phyloP scores from a whole-genome alignment of 2,888 invertebrate species.

The Volucella inflata region DNA sequence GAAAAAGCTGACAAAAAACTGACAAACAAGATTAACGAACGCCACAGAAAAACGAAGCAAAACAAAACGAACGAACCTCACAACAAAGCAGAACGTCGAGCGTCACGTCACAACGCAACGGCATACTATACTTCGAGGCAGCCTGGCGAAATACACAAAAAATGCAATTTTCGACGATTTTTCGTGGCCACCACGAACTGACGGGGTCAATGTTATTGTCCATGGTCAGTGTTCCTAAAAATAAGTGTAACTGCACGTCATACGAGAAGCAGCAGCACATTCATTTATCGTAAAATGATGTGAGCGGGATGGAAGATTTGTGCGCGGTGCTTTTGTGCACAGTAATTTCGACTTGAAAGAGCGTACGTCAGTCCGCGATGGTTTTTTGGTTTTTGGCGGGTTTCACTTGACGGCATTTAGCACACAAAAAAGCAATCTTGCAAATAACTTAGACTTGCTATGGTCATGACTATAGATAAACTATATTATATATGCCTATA shows the following conservation, averaged over 20 bases:
- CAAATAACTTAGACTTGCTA: conserved; percentile 21
- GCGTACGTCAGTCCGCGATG: not conserved
- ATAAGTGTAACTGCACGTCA: conserved; percentile 56
- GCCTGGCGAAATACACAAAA: conserved; percentile 44
- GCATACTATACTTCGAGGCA: not conserved
- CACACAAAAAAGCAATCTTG: conserved; percentile 14
- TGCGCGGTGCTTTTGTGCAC: conserved; percentile 18
- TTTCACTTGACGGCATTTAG: conserved; percentile 15
- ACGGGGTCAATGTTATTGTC: conserved; percentile 73
- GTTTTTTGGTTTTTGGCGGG: conserved; percentile 40
- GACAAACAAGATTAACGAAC: conserved; percentile 62
- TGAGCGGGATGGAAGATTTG: conserved; percentile 12
- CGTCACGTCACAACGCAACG: not conserved
- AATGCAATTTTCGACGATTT: conserved; percentile 54
- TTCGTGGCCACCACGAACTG: conserved; percentile 52
- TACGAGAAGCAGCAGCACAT: conserved; percentile 26
- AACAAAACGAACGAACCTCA: conserved; percentile 12
- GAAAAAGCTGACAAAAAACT: conserved; percentile 54
- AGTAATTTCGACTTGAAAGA: conserved; percentile 17
- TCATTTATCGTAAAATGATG: not conserved
- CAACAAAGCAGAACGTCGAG: conserved; percentile 5
- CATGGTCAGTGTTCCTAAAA: conserved; percentile 71
- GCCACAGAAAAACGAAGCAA: conserved; percentile 9
- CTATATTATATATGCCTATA: not conserved
- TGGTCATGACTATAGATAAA: not conserved